Conservation (phyloP, 2,888 invertebrate species). For the Lycocerus yunnanus region DNA sequence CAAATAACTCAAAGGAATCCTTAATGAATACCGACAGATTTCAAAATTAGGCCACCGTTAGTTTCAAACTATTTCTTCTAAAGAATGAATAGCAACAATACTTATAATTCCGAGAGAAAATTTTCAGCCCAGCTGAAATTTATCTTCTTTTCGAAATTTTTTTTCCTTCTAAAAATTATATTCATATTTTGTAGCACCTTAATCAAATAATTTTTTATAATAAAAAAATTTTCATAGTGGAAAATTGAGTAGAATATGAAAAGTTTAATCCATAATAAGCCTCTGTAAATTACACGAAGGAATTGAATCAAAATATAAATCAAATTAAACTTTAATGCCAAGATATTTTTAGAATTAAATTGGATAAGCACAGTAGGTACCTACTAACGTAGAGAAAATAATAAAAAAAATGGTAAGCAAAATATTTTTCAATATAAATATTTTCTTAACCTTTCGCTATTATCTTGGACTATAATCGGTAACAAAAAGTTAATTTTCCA, state of each 20-base stretch:
- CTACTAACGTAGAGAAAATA: neutral
- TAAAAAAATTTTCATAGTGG: neutral
- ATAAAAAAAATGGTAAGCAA: neutral
- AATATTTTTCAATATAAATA: too few species aligned
- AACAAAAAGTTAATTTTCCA: neutral
- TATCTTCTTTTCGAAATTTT: too few species aligned
- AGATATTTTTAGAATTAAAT: neutral
- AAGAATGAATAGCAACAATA: too few species aligned
- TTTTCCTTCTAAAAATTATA: too few species aligned
- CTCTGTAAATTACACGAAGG: neutral
- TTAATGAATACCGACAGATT: neutral
- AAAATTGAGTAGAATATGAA: neutral
- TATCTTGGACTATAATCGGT: neutral
- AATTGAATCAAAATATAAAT: neutral
- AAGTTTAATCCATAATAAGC: neutral
- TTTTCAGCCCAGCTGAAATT: too few species aligned
- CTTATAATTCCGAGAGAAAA: too few species aligned
- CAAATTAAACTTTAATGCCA: neutral
- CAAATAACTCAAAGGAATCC: neutral
- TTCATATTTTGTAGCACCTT: too few species aligned
- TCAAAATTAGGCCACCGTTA: neutral
- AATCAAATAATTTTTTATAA: too few species aligned
- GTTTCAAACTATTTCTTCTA: neutral
- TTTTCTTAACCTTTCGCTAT: neutral
- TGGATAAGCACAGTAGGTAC: neutral